Base-by-base conservation (phyloP, 2,888 invertebrate species). In the Oscheius sp. region DNA sequence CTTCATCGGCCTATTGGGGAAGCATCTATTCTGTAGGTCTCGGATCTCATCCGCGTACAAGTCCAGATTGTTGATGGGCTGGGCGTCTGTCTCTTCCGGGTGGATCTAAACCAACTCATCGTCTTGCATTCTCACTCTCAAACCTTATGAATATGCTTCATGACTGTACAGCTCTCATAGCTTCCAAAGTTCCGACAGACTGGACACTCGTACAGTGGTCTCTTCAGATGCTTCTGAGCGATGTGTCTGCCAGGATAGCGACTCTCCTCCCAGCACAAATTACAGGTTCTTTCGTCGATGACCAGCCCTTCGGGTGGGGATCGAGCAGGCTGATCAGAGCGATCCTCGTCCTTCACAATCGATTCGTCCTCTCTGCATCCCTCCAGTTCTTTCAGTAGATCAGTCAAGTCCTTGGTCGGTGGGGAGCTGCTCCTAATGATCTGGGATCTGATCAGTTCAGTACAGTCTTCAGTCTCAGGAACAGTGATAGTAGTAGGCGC, bases 1-100 rank as follows among this genome's bases (percentile, higher is more conserved):
- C 73, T 85, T 85, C 84, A 85, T 85, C 53, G 81, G 85, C n/a
- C 85, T 74, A 65, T 85, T 85, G 21, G 85, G 85, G 79, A 85
- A 85, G 72, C 85, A 85, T 33, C 70, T 66, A 35, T 59, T 58
- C 79, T 84, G 84, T 2, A 85, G 74, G 10, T 81, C 79, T 7
- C 80, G 68, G 58, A 85, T 80, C 57, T 84, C 84, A 37, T 85
- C 82, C 13, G 79, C 77, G 50, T 79, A 84, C 35, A 74, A 75
- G 50, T 82, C 83, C 63, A 85, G 65, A 65, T 85, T 82, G 32
- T 72, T 76, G 11, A 84, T 79, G 9, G 84, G 84, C 21, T 72
- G 68, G 3, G 73, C 66, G 10, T 76, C 66, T 4, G 59, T 72
- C 42, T 32, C 63, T 11, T 79, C 81, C 5, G 74, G 76, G 58